Evolutionary conservation across 2,113 vertebrate species (phyloP).

Genomic region (Pseudolaguvia tuberculata): DNA sequence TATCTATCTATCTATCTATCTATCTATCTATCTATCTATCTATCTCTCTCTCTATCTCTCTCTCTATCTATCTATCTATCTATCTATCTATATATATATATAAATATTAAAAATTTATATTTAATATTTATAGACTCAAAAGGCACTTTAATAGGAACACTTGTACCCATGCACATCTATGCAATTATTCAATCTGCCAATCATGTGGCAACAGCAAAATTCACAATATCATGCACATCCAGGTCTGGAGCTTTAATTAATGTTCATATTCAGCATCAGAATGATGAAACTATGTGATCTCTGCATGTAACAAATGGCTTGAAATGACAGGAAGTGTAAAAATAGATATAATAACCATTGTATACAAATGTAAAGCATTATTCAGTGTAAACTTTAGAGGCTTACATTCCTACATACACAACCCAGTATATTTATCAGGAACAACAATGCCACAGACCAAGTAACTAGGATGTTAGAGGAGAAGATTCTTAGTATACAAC

Average conservation of each 20-base stretch:
- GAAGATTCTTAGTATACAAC: neutral
- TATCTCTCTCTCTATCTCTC: no score
- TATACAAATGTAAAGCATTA: neutral
- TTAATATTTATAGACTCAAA: no score
- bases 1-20: no score
- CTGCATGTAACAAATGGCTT: neutral
- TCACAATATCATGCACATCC: neutral
- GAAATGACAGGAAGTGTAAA: neutral
- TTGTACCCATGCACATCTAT: neutral
- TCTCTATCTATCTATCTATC: no score
- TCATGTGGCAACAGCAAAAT: no score
- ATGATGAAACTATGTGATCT: neutral
- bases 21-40: no score
- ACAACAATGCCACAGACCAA: neutral
- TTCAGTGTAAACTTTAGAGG: neutral
- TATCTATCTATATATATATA: no score
- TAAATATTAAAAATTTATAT: no score
- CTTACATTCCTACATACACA: neutral
- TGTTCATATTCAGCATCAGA: neutral
- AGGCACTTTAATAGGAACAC: slow-evolving; percentile 1
- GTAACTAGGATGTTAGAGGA: neutral
- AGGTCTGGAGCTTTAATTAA: no score
- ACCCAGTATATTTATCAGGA: neutral
- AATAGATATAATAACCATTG: neutral
- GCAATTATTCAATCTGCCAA: neutral